Base-by-base conservation (phyloP, 2,888 invertebrate species). In the Xestia ashworthii region DNA sequence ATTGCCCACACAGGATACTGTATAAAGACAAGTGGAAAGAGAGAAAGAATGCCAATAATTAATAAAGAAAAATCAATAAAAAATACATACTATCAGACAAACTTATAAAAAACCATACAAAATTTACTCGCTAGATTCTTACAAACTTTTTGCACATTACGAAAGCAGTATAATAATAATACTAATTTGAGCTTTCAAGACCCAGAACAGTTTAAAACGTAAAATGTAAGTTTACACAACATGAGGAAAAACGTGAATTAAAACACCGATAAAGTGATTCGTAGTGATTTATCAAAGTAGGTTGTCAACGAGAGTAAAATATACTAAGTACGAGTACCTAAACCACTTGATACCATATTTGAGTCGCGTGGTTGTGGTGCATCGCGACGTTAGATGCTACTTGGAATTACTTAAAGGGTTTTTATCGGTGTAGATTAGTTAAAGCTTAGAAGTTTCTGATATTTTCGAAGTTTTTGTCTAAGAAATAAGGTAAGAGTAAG, bases 271-370 rank as follows among this genome's bases (percentile, higher is more conserved):
- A 41, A 16, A 32, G 53, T 71, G 67, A 60, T 66, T 74, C 53
- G 46, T 53, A 60, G 55, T 19, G 32, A 55, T 83, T n/a, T n/a
- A 83, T 74, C 71, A 70, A n/a, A 72, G 79, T 70, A 62, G 22
- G 62, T 85, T 66, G 38, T 64, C 60, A 62, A 76, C 50, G 46
- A 78, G 76, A 75, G 74, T 73, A 71, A 67, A 72, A 25, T 41
- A 46, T 71, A 70, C 46, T 14, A n/a, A n/a, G n/a, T n/a, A n/a
- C n/a, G n/a, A n/a, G n/a, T n/a, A 44, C 3, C 16, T 62, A 5
- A 79, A 86, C 68, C 53, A 71, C 85, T 76, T 74, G n/a, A 16
- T n/a, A 11, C 89, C 88, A 72, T 87, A 77, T 74, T 71, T 64
- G 76, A 16, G 19, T n/a, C 16, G 50, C 44, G 32, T 1, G 64